Base-by-base conservation (phyloP, 1,140 invertebrate species). In the Metaphire vulgaris region DNA sequence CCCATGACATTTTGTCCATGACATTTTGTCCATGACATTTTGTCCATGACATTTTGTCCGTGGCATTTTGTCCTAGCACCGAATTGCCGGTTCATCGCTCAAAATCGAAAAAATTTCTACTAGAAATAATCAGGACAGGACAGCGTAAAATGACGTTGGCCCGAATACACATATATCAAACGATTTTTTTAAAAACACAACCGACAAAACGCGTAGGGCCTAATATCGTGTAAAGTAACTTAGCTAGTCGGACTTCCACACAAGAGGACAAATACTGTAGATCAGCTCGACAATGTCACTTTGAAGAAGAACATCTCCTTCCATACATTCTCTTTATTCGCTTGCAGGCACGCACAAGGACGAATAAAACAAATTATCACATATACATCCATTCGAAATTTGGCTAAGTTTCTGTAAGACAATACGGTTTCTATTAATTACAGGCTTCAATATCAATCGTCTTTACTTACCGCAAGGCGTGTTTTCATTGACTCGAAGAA, bases 31-130 rank as follows among this genome's bases (percentile, higher is more conserved):
- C n/a, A n/a, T n/a, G n/a, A n/a, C n/a, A n/a, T n/a, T n/a, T n/a
- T n/a, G n/a, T n/a, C n/a, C n/a, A n/a, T n/a, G n/a, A n/a, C n/a
- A n/a, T n/a, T n/a, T n/a, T n/a, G n/a, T n/a, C n/a, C n/a, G n/a
- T n/a, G n/a, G n/a, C n/a, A n/a, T n/a, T n/a, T n/a, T n/a, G n/a
- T n/a, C n/a, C n/a, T n/a, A n/a, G n/a, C 89, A 88, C 81, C 88
- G 88, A 79, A 89, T 89, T 26, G 88, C 86, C 88, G 88, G 89
- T 0, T 87, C 87, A 69, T 88, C 84, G 56, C 87, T 87, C 64
- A 86, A 84, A 81, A 83, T 89, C n/a, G 89, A 88, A 69, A 89
- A 76, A 79, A 89, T 89, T 78, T 89, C 88, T 69, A 89, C 88
- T 89, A 80, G n/a, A 74, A 79, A 80, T 76, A 75, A 33, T 14